Percentiles rank a stretch among this genome's conserved stretches.
phyloP scores from a whole-genome alignment of 1,140 invertebrate species.

The Tetraneura akinire region DNA sequence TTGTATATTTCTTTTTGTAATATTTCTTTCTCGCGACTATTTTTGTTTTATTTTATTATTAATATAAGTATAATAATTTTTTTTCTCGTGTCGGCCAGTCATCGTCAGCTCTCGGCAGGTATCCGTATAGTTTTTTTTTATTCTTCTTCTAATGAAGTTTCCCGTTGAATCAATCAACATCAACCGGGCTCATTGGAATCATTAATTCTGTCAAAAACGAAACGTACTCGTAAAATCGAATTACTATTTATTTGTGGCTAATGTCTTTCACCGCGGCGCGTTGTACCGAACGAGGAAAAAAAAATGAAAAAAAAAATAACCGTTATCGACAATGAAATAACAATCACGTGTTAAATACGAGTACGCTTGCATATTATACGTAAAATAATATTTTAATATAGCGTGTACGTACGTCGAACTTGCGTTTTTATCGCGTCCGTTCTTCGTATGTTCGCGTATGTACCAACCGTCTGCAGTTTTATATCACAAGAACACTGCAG shows the following conservation, averaged over 20 bases:
- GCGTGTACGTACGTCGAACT: not conserved
- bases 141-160: constrained; percentile 36
- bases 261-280: constrained; percentile 18
- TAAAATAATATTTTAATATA: not conserved
- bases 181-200: constrained; percentile 36
- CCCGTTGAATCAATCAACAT: constrained; percentile 51
- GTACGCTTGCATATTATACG: not conserved
- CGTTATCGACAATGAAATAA: not conserved
- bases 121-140: constrained; percentile 31
- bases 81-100: constrained; percentile 29
- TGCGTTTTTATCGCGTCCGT: not conserved
- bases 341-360: not conserved
- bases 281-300: not conserved
- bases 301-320: constrained; percentile 27
- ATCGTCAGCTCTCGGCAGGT: constrained; percentile 44
- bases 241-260: constrained; percentile 47
- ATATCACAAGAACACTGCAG: too few relatives aligned
- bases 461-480: too few relatives aligned
- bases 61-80: not conserved
- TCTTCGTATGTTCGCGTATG: too few relatives aligned
- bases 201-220: constrained; percentile 49
- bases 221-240: constrained; percentile 46
- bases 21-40: constrained; percentile 25
- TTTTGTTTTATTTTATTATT: constrained; percentile 35
- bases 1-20: constrained; percentile 40